Evolutionary conservation across 2,888 invertebrate genomes (phyloP).

Genomic region (Melikaiella ostensackeni): DNA sequence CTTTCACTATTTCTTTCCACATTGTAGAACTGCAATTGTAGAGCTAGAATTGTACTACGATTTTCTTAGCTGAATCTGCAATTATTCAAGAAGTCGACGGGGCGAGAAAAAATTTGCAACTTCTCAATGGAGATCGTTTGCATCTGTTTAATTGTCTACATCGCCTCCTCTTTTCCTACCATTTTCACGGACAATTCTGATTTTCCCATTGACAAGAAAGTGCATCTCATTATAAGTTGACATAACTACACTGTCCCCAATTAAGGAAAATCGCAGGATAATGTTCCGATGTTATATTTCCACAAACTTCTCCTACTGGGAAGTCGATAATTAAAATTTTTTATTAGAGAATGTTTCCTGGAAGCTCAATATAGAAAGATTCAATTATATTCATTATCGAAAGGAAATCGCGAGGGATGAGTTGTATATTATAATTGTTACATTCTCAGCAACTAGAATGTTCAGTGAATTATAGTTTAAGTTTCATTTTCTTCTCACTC

Average conservation of each 20-base stretch:
- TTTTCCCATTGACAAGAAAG: slow-evolving; percentile 58
- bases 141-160: slow-evolving; percentile 59
- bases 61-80: neutral
- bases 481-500: too few relatives aligned
- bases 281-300: slow-evolving; percentile 55
- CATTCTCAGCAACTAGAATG: too few relatives aligned
- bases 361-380: neutral
- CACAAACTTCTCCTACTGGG: neutral
- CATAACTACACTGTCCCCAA: slow-evolving; percentile 59
- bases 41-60: neutral
- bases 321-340: neutral
- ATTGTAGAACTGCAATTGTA: too few relatives aligned
- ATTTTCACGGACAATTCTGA: slow-evolving; percentile 36
- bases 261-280: slow-evolving; percentile 59
- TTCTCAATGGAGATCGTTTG: slow-evolving; percentile 61
- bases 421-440: too few relatives aligned
- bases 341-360: neutral
- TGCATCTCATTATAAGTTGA: slow-evolving; percentile 63
- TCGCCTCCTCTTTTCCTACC: slow-evolving; percentile 46
- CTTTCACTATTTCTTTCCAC: neutral
- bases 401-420: neutral
- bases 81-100: neutral
- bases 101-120: slow-evolving; percentile 31
- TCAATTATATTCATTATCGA: neutral
- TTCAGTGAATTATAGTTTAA: too few relatives aligned